Conservation (phyloP, 2,888 invertebrate genomes). For the Allophyes oxyacanthae region DNA sequence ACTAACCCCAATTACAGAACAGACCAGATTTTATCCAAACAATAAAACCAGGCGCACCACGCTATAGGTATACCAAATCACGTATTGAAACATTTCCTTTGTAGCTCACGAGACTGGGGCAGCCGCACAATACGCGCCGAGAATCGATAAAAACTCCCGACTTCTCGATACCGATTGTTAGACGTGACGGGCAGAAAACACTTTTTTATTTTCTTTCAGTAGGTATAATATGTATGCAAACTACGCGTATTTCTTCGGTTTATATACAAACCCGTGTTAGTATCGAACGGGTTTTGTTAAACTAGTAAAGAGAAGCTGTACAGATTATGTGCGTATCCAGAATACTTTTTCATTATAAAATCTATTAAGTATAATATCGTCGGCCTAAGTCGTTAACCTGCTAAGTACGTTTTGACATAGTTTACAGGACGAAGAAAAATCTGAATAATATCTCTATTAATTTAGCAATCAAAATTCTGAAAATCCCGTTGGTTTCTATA, state of each 20-base stretch:
- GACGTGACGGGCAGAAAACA: slow-evolving; percentile 38
- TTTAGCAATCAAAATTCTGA: too few species aligned
- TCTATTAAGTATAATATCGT: too few species aligned
- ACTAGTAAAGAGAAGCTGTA: slow-evolving; percentile 1
- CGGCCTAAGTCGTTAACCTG: too few species aligned
- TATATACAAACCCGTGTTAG: slow-evolving; percentile 27
- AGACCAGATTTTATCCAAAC: slow-evolving; percentile 32
- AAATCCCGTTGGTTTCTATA: too few species aligned
- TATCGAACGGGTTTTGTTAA: slow-evolving; percentile 17
- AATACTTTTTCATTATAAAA: too few species aligned
- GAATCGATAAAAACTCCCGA: slow-evolving; percentile 47
- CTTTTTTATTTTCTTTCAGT: slow-evolving; percentile 23
- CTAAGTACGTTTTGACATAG: too few species aligned
- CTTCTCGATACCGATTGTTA: slow-evolving; percentile 48
- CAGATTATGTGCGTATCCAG: too few species aligned
- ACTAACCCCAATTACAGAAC: slow-evolving; percentile 27
- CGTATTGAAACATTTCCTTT: slow-evolving; percentile 48
- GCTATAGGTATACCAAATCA: slow-evolving; percentile 30
- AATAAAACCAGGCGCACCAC: slow-evolving; percentile 21
- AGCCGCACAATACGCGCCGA: slow-evolving; percentile 45
- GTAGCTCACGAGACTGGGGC: slow-evolving; percentile 45
- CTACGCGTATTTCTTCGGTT: slow-evolving; percentile 25
- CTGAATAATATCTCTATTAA: too few species aligned
- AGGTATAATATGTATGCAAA: slow-evolving; percentile 44
- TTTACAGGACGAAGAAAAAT: too few species aligned